These are phyloP conservation scores for Crypturellus undulatus DNA, from an alignment of 2,113 vertebrate genomes.

Conservation along the genomic window DNA sequence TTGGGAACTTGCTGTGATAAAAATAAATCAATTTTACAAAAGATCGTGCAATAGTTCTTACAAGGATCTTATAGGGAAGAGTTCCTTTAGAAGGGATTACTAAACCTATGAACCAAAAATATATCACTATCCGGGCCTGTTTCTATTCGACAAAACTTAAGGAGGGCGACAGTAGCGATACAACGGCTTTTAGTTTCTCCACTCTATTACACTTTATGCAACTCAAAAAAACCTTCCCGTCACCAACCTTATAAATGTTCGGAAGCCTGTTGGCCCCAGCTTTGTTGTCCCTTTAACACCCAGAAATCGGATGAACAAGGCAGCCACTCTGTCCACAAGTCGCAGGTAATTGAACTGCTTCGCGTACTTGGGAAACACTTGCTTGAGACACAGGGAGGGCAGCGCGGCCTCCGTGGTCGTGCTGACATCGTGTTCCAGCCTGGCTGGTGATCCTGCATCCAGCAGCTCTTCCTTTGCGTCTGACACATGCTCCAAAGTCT, in stretches of 20 bases:
- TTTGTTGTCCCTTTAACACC: constrained; percentile 93
- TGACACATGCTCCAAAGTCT: not conserved
- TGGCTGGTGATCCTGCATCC: not conserved
- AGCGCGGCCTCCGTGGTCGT: constrained; percentile 5
- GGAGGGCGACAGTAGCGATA: not conserved
- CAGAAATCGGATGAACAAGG: constrained; percentile 92
- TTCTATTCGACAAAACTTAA: fast-evolving
- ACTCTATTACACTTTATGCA: fast-evolving
- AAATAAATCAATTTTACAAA: fast-evolving
- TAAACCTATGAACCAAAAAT: fast-evolving
- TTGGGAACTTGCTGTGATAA: not conserved
- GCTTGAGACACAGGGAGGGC: constrained; percentile 92
- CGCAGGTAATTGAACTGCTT: constrained; percentile 92
- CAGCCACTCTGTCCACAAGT: constrained; percentile 88
- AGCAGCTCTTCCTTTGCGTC: constrained; percentile 49
- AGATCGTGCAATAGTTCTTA: not conserved
- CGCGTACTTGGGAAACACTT: constrained; percentile 95
- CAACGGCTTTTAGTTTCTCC: fast-evolving
- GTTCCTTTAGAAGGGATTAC: not conserved
- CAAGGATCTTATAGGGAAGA: fast-evolving
- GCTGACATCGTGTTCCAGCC: fast-evolving
- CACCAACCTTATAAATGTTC: constrained; percentile 92
- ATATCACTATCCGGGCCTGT: fast-evolving
- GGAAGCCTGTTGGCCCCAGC: constrained; percentile 92
- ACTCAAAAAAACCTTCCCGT: not conserved